Percentiles rank a stretch among this genome's conserved stretches.
Conservation (phyloP, 2,888 invertebrate genomes). For the Mesorhabditis belari region DNA sequence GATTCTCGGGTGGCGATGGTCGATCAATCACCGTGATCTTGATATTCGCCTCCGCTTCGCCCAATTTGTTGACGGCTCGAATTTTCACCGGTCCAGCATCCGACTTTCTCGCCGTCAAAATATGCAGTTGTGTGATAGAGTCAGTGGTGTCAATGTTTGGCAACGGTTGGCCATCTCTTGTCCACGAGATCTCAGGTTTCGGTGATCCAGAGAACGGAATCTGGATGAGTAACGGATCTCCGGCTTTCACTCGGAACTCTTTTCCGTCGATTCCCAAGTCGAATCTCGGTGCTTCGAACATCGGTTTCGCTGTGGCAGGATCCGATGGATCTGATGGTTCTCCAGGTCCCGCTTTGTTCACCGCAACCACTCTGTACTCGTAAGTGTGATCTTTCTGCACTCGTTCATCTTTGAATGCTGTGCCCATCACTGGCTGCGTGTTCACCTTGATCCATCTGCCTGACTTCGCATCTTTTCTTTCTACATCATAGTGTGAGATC, state of each 20-base stretch:
- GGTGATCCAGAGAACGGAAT: slow-evolving; percentile 91
- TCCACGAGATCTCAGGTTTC: slow-evolving; percentile 83
- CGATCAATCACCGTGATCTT: slow-evolving; percentile 76
- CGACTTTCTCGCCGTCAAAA: slow-evolving; percentile 76
- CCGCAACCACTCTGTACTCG: slow-evolving; percentile 83
- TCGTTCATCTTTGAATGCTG: slow-evolving; percentile 46
- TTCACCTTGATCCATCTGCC: slow-evolving; percentile 80
- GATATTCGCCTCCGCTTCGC: slow-evolving; percentile 81
- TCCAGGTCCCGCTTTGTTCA: slow-evolving; percentile 78
- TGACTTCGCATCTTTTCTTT: slow-evolving; percentile 75
- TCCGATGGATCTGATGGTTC: slow-evolving; percentile 82
- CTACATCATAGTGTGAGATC: slow-evolving; percentile 85
- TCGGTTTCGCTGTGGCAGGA: slow-evolving; percentile 76
- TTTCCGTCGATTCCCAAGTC: slow-evolving; percentile 82
- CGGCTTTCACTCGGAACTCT: slow-evolving; percentile 83
- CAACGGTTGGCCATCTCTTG: slow-evolving; percentile 49
- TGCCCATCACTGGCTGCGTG: slow-evolving; percentile 49
- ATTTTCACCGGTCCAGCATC: slow-evolving; percentile 62
- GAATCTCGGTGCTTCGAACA: slow-evolving; percentile 87
- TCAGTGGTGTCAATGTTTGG: slow-evolving; percentile 68
- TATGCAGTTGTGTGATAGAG: slow-evolving; percentile 73
- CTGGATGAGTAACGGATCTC: slow-evolving; percentile 86
- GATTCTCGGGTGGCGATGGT: slow-evolving; percentile 78
- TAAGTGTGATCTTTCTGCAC: slow-evolving; percentile 67
- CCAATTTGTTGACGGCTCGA: slow-evolving; percentile 76